phyloP scores from a whole-genome alignment of 2,888 invertebrate species.

The Coenonympha arcania region DNA sequence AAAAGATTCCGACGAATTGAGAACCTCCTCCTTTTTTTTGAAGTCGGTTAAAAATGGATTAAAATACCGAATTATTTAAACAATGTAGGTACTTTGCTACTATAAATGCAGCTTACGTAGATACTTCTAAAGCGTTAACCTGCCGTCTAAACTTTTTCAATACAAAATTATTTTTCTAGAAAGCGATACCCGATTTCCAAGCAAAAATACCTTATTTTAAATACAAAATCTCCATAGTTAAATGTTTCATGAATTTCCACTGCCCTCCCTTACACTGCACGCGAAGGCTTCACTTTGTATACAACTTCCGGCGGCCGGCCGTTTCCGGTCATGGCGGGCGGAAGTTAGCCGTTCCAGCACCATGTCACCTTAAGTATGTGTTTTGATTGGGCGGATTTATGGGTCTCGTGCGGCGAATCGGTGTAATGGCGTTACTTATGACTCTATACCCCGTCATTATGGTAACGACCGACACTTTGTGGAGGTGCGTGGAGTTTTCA shows the following conservation, averaged over 20 bases:
- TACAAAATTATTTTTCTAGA: too few species aligned
- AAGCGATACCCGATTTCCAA: too few species aligned
- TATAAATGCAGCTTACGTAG: too few species aligned
- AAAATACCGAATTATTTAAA: too few species aligned
- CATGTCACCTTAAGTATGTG: conserved; percentile 67
- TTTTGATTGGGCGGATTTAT: conserved; percentile 65
- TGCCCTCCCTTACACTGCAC: conserved; percentile 37
- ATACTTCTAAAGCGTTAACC: too few species aligned
- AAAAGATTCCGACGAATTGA: too few species aligned
- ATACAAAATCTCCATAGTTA: conserved; percentile 4
- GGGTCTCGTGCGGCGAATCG: conserved; percentile 38
- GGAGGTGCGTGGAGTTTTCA: conserved; percentile 1
- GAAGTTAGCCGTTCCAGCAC: conserved; percentile 57
- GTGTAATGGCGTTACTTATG: conserved; percentile 42
- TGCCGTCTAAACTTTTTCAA: too few species aligned
- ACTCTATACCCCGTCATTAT: conserved; percentile 17
- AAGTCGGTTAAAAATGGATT: too few species aligned
- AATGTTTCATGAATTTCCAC: conserved; percentile 28
- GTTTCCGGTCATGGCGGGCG: conserved; percentile 50
- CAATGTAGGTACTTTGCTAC: too few species aligned
- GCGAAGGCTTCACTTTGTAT: conserved; percentile 72
- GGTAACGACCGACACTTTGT: conserved; percentile 4
- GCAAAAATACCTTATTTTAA: too few species aligned
- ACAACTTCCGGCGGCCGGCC: conserved; percentile 60
- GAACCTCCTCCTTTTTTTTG: too few species aligned